phyloP scores from a whole-genome alignment of 2,888 invertebrate genomes.

The Plagodis dolabraria region DNA sequence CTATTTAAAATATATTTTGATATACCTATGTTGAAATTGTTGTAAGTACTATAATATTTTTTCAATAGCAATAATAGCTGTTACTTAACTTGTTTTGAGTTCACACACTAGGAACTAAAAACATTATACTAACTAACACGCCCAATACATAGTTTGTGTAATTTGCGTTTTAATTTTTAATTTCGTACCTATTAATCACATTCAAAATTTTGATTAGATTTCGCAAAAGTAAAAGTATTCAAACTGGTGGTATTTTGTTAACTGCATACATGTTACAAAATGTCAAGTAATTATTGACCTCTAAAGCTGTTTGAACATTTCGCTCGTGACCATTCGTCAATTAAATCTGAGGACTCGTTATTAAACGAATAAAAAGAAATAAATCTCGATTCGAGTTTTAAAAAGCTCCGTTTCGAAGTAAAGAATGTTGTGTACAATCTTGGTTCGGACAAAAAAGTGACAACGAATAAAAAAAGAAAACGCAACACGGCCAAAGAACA shows the following conservation, averaged over 20 bases:
- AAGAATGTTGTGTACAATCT: constrained; percentile 85
- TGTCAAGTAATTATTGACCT: constrained; percentile 63
- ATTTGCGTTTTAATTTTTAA: too few species aligned
- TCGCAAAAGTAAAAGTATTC: constrained; percentile 23
- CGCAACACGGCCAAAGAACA: constrained; percentile 82
- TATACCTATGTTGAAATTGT: too few species aligned
- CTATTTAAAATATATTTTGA: too few species aligned
- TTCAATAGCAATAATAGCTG: too few species aligned
- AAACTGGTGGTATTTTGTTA: constrained; percentile 15
- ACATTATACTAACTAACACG: not conserved
- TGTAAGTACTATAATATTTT: too few species aligned
- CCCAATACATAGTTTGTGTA: not conserved
- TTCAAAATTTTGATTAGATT: constrained; percentile 18
- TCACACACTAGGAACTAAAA: too few species aligned
- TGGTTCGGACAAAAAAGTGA: constrained; percentile 83
- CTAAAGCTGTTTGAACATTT: constrained; percentile 66
- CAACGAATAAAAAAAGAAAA: constrained; percentile 79
- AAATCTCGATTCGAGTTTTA: constrained; percentile 74
- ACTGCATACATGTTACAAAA: constrained; percentile 39
- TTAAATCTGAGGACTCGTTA: constrained; percentile 78
- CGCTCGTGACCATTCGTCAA: constrained; percentile 79
- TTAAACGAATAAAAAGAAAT: constrained; percentile 79
- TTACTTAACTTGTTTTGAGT: too few species aligned
- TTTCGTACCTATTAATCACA: constrained; percentile 3
- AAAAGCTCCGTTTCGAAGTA: constrained; percentile 84